Evolutionary conservation across 2,113 vertebrate species (phyloP).

Genomic region (Siniperca chuatsi): DNA sequence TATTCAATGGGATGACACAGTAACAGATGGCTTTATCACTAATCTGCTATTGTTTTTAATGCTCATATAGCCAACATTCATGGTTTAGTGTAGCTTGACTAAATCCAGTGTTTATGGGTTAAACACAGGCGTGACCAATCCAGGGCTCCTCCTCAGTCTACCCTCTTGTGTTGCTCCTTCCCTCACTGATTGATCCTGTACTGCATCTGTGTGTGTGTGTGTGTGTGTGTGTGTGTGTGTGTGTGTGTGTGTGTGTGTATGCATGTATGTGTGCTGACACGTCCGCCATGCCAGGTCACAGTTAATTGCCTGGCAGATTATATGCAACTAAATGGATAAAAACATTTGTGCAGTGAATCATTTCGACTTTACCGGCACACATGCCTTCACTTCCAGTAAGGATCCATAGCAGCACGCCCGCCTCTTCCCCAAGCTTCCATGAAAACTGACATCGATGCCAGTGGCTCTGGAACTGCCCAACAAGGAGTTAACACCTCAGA

Average conservation of each 20-base stretch:
- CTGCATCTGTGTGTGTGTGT: slow-evolving; percentile 11
- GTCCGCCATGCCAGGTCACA: slow-evolving; percentile 60
- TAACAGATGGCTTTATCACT: slow-evolving; percentile 60
- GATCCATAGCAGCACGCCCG: slow-evolving; percentile 36
- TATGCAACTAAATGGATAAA: slow-evolving; percentile 30
- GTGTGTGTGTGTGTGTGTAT: slow-evolving; percentile 7
- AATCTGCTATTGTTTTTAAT: slow-evolving; percentile 65
- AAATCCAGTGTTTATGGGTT: slow-evolving; percentile 56
- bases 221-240: background rate
- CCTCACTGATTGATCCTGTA: slow-evolving; percentile 45
- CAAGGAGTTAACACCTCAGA: slow-evolving; percentile 79
- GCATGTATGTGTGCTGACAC: slow-evolving; percentile 29
- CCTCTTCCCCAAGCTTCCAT: slow-evolving; percentile 44
- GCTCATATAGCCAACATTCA: slow-evolving; percentile 39
- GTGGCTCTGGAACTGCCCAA: slow-evolving; percentile 54
- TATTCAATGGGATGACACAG: slow-evolving; percentile 48
- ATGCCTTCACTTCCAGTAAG: slow-evolving; percentile 73
- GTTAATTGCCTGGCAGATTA: slow-evolving; percentile 63
- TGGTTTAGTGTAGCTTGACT: slow-evolving; percentile 55
- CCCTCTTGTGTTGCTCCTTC: slow-evolving; percentile 16
- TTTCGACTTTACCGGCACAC: slow-evolving; percentile 56
- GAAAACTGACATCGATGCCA: slow-evolving; percentile 46
- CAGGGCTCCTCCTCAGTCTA: slow-evolving; percentile 42
- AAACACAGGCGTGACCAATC: slow-evolving; percentile 60
- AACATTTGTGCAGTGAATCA: slow-evolving; percentile 72